Conservation (phyloP, 2,797 vertebrate genomes). For the Numenius phaeopus region DNA sequence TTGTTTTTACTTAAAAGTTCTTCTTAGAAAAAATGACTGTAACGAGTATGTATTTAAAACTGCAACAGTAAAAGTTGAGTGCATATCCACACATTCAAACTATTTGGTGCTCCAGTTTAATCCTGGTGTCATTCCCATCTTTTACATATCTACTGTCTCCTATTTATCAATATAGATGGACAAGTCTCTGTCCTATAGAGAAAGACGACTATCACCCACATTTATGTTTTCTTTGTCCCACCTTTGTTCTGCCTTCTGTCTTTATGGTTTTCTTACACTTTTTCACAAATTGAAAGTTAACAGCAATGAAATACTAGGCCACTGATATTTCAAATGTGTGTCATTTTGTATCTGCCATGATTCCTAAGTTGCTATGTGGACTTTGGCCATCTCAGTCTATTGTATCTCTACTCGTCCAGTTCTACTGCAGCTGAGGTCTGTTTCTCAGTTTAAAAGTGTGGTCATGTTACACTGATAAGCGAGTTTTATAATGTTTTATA, state of each 20-base stretch:
- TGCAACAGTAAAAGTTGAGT: not conserved
- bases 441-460: not conserved
- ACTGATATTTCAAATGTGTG: not conserved
- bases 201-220: not conserved
- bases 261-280: slow-evolving; percentile 15
- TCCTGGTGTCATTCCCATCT: not conserved
- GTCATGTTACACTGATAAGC: not conserved
- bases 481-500: not conserved
- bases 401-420: not conserved
- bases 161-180: not conserved
- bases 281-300: slow-evolving; percentile 59
- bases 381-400: not conserved
- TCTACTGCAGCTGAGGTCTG: not conserved
- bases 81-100: not conserved
- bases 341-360: not conserved
- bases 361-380: not conserved
- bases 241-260: not conserved
- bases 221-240: not conserved
- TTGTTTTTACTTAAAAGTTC: not conserved
- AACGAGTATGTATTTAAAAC: not conserved
- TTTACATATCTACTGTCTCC: not conserved
- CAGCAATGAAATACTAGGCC: not conserved
- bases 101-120: not conserved
- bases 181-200: not conserved
- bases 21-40: not conserved